Conservation (phyloP, 1,140 invertebrate genomes). For the Heliothis subflexa region DNA sequence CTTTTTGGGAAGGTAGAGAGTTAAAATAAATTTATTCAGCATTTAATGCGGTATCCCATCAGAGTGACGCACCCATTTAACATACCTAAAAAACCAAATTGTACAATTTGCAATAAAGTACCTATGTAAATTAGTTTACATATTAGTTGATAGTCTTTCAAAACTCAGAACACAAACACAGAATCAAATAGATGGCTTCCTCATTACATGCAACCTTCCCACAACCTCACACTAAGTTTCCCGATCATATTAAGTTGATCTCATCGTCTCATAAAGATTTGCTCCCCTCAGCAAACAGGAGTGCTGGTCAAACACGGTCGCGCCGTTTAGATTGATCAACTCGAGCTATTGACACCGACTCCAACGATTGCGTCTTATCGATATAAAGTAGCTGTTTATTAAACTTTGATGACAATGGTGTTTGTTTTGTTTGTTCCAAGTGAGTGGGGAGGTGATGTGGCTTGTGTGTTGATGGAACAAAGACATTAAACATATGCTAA, state of each 20-base stretch:
- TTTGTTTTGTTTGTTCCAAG: neutral
- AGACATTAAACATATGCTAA: too few species aligned
- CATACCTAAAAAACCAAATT: too few species aligned
- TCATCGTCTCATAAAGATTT: constrained; percentile 5
- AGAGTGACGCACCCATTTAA: too few species aligned
- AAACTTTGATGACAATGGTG: neutral
- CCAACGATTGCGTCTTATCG: neutral
- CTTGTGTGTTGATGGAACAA: too few species aligned
- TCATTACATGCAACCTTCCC: neutral
- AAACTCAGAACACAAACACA: neutral
- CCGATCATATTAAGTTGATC: neutral
- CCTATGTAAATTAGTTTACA: too few species aligned
- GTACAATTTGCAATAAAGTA: too few species aligned
- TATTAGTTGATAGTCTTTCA: neutral
- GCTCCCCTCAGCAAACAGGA: neutral
- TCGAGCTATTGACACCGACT: neutral
- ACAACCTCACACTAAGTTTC: neutral
- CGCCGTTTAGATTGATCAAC: constrained; percentile 18
- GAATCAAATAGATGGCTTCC: neutral
- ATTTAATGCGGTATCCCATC: too few species aligned
- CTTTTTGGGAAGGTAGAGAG: too few species aligned
- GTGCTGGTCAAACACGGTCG: constrained; percentile 2
- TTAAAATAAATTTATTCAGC: too few species aligned
- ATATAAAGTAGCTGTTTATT: neutral
- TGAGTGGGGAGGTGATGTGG: too few species aligned